Base-by-base conservation (phyloP, 2,888 invertebrate genomes). In the Coenonympha arcania region DNA sequence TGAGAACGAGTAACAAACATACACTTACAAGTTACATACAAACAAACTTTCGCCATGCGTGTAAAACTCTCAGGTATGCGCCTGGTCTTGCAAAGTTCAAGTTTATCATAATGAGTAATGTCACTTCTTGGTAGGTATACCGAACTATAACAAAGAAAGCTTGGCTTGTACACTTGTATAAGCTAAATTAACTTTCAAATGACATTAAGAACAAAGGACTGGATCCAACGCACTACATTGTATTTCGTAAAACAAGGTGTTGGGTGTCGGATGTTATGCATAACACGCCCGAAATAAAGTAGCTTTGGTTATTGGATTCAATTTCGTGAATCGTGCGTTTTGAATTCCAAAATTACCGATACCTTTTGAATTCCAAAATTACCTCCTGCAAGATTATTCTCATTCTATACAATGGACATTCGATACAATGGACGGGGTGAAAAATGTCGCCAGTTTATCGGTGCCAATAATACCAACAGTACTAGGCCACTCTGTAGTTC, bases 211-310 rank as follows among this genome's bases (percentile, higher is more conserved):
- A 64, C 62, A 63, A 64, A 63, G 61, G 56, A n/a, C n/a, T n/a
- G n/a, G n/a, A 62, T 66, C 62, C 51, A 57, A 62, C 60, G 63
- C 63, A 59, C 58, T 68, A 71, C 73, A 72, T 69, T 71, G 67
- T 65, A 66, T 63, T 66, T 62, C 63, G 61, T 68, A 68, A 72
- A 73, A 68, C 72, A 69, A 69, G 66, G 68, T 66, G 67, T 65
- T 64, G 67, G 68, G 69, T 72, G 63, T 68, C 73, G 77, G 77
- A 77, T 78, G 76, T 79, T 71, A 68, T 62, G 62, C 69, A 71
- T 71, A 76, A 76, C 71, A 71, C 66, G 65, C 68, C 59, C 48
- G 57, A 62, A 68, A 73, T 57, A 65, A 76, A 78, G 79, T 76
- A 79, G 62, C 69, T 63, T 68, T 65, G 64, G 67, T 68, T 66